phyloP scores from a whole-genome alignment of 2,888 invertebrate species.

The Nezara viridula region DNA sequence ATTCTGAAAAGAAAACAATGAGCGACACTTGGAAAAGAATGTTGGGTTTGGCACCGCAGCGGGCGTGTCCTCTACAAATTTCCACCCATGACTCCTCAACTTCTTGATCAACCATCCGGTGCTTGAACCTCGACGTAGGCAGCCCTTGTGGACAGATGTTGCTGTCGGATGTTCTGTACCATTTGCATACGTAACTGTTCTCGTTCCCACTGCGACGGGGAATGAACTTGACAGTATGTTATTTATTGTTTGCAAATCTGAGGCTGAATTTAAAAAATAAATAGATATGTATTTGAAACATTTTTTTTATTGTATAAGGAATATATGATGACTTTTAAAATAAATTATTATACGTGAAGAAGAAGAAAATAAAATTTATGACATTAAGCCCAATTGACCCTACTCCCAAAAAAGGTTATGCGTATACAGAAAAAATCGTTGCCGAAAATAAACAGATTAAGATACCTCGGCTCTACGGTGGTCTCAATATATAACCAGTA shows the following conservation, averaged over 20 bases:
- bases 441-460: too few relatives aligned
- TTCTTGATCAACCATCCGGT: background rate
- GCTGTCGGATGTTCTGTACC: background rate
- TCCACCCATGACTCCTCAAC: background rate
- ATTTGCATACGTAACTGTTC: background rate
- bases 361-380: too few relatives aligned
- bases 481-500: too few relatives aligned
- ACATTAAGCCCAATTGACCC: too few relatives aligned
- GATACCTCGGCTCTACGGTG: too few relatives aligned
- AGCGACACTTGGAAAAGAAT: background rate
- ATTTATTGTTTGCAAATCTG: background rate
- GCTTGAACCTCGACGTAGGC: background rate
- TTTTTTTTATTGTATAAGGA: too few relatives aligned
- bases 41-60: background rate
- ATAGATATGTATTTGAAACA: too few relatives aligned
- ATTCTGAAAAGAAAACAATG: background rate
- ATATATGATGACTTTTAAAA: too few relatives aligned
- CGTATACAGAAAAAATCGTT: too few relatives aligned
- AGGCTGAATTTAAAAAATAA: too few relatives aligned
- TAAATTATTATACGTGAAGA: too few relatives aligned
- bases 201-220: background rate
- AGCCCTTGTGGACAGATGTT: background rate
- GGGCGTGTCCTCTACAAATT: background rate
- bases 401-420: too few relatives aligned
- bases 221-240: background rate